Conservation (phyloP, 1,140 invertebrate genomes). For the Bombus picipes region DNA sequence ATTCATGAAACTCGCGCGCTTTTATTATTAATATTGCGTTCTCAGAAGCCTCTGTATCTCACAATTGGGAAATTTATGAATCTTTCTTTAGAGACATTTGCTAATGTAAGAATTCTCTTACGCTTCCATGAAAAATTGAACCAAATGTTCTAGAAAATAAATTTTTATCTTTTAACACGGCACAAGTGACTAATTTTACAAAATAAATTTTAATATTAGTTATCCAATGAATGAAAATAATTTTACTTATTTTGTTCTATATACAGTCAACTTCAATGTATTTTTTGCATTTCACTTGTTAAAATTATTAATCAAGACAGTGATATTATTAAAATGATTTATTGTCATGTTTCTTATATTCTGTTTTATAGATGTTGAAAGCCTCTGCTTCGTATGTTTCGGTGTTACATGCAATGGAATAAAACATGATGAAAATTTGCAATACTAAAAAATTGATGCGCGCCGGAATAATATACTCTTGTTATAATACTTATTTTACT, state of each 20-base stretch:
- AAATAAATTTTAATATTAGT: not conserved
- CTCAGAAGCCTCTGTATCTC: constrained; percentile 45
- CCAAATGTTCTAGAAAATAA: not conserved
- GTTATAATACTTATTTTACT: not conserved
- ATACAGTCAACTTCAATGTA: not conserved
- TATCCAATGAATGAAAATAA: not conserved
- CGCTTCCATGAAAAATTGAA: not conserved
- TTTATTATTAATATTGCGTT: constrained; percentile 47
- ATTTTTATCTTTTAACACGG: not conserved
- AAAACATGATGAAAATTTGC: not conserved
- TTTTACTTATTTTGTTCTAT: not conserved
- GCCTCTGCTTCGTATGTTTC: constrained; percentile 58
- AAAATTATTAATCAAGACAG: not conserved
- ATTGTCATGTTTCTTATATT: not conserved
- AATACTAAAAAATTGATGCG: not conserved
- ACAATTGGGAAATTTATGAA: constrained; percentile 54
- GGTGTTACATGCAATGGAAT: constrained; percentile 50
- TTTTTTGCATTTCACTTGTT: not conserved
- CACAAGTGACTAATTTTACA: not conserved
- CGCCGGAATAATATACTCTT: not conserved
- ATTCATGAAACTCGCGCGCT: constrained; percentile 37
- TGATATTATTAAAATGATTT: too few relatives aligned
- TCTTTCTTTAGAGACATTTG: constrained; percentile 52
- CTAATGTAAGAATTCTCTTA: constrained; percentile 42
- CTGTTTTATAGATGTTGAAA: constrained; percentile 58